Percentiles rank a stretch among this genome's conserved stretches.
Evolutionary conservation across 1,140 invertebrate genomes (phyloP).

Genomic region (Drosophila lowei): DNA sequence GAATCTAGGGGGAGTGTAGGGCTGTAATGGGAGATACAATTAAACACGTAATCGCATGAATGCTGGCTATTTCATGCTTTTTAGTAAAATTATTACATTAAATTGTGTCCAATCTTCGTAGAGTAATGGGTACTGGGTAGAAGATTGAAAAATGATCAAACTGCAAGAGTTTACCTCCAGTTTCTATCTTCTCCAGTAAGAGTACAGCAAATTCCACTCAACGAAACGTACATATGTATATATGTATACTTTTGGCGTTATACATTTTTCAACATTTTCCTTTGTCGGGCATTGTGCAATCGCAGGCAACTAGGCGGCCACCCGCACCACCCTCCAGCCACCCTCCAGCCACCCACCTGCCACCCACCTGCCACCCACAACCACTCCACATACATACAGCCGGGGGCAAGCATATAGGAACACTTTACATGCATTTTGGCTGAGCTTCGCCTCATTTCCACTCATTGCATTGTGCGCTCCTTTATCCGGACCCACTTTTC

Average conservation of each 20-base stretch:
- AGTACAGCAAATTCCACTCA: constrained; percentile 19
- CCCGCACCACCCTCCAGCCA: neutral
- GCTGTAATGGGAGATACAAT: neutral
- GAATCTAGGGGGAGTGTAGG: neutral
- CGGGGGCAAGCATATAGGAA: constrained; percentile 34
- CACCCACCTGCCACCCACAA: neutral
- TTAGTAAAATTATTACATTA: too few relatives aligned
- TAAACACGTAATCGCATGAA: too few relatives aligned
- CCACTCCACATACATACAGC: constrained; percentile 17
- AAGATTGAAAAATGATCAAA: too few relatives aligned
- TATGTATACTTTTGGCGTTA: constrained; percentile 11
- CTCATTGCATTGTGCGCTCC: constrained; percentile 34
- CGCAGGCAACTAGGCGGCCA: constrained; percentile 26
- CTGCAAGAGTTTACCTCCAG: too few relatives aligned
- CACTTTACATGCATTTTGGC: constrained; percentile 41
- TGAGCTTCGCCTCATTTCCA: constrained; percentile 48
- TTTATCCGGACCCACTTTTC: constrained; percentile 65
- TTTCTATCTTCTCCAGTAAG: neutral
- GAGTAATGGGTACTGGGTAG: too few relatives aligned
- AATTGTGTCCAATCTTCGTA: too few relatives aligned
- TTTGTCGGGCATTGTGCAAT: constrained; percentile 44
- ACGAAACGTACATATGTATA: constrained; percentile 25
- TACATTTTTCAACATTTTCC: constrained; percentile 18
- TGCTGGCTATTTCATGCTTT: too few relatives aligned
- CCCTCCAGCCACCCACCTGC: neutral